Evolutionary conservation across 2,113 vertebrate species (phyloP).

Genomic region (Cercocebus atys): DNA sequence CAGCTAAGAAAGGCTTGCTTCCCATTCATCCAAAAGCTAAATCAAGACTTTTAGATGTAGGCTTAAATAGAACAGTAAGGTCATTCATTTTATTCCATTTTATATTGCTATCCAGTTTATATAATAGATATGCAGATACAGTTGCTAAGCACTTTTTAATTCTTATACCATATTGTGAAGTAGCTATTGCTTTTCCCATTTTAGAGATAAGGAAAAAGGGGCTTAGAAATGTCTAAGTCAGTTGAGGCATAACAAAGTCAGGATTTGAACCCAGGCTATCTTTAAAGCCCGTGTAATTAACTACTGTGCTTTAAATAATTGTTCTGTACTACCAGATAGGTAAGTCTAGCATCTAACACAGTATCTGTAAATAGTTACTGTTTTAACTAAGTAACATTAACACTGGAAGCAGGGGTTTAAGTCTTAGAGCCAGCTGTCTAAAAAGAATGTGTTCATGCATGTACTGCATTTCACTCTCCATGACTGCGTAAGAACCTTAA

Average conservation of each 20-base stretch:
- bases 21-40: constrained; percentile 1
- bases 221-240: background rate
- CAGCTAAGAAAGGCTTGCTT: background rate
- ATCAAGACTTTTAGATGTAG: background rate
- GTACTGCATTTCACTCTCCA: background rate
- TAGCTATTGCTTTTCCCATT: background rate
- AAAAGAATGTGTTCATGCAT: background rate
- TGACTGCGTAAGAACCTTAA: background rate
- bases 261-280: background rate
- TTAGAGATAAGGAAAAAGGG: background rate
- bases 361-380: background rate
- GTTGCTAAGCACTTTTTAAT: background rate
- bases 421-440: background rate
- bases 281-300: constrained; percentile 19
- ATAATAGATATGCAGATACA: background rate
- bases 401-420: background rate
- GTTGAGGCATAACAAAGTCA: background rate
- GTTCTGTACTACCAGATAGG: background rate
- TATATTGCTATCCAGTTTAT: background rate
- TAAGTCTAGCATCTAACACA: background rate
- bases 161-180: background rate
- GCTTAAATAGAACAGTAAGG: background rate
- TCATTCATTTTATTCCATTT: background rate
- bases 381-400: constrained; percentile 3
- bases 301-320: background rate